Base-by-base conservation (phyloP, 2,888 invertebrate species). In the Spisula subtruncata region DNA sequence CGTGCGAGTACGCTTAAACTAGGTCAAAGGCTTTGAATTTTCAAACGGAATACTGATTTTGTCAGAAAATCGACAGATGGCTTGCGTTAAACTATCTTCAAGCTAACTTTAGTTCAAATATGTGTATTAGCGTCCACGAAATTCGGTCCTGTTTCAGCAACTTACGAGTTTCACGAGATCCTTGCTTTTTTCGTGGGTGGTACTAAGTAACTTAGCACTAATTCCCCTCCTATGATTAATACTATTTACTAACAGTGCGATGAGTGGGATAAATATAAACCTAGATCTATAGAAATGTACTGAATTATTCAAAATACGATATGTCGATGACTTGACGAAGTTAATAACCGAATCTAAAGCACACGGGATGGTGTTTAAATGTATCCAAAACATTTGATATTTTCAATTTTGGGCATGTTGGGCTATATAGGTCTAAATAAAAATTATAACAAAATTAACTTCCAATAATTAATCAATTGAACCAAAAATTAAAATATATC, bases 51-150 rank as follows among this genome's bases (percentile, higher is more conserved):
- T 83, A 71, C 81, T 48, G 79, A 56, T 84, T 88, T 81, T 75
- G 46, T 82, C 81, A 79, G 82, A 87, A 66, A 85, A 20, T 85
- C 89, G 91, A 85, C 91, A 89, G 91, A 90, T 92, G 91, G 90
- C 86, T 89, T 89, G 80, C 88, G 85, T 90, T 92, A 87, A 32
- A 83, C 18, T 46, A 80, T 80, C 80, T 80, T 41, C 35, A 41
- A 80, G 46, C 46, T 41, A 46, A 46, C 6, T 14, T 80, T 41
- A 80, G 80, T 46, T 20, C 41, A 46, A 46, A 80, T 41, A 80
- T 80, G 41, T 41, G 41, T 35, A 16, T 80, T 41, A 14, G 35
- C 12, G 41, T 32, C 35, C 35, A 35, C 56, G 56, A 35, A 41
- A 60, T 16, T 41, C 35, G 54, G 60, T 6, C 35, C 54, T 29